Evolutionary conservation across 2,888 invertebrate genomes (phyloP).

Genomic region (Allygus modestus): DNA sequence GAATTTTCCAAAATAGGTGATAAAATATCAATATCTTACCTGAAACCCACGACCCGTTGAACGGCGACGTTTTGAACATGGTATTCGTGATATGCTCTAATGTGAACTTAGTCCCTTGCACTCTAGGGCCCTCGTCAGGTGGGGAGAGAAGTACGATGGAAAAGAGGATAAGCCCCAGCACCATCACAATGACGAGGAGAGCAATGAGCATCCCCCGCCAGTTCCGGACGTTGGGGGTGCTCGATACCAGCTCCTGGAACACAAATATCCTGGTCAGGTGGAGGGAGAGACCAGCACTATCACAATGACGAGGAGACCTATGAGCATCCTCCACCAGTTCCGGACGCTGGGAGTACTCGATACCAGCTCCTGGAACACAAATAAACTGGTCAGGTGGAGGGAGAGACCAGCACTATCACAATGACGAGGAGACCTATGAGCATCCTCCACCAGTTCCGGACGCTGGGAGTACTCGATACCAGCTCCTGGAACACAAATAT

Average conservation of each 20-base stretch:
- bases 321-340: conserved; percentile 97
- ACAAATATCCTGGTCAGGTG: conserved; percentile 76
- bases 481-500: conserved; percentile 85
- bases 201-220: conserved; percentile 97
- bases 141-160: conserved; percentile 95
- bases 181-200: conserved; percentile 91
- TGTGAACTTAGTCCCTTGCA: conserved; percentile 82
- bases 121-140: conserved; percentile 83
- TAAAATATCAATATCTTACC: conserved; percentile 74
- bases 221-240: conserved; percentile 92
- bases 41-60: conserved; percentile 88
- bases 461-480: conserved; percentile 90
- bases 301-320: conserved; percentile 93
- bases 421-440: conserved; percentile 95
- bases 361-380: conserved; percentile 87
- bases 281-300: conserved; percentile 93
- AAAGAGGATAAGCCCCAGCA: conserved; percentile 92
- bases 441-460: conserved; percentile 97
- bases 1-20: no score
- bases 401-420: conserved; percentile 93
- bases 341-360: conserved; percentile 91
- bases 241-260: conserved; percentile 91
- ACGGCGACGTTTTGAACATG: conserved; percentile 76
- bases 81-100: conserved; percentile 79
- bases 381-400: conserved; percentile 81